Evolutionary conservation across 2,113 vertebrate genomes (phyloP).

Genomic region (Phyllostomus discolor): DNA sequence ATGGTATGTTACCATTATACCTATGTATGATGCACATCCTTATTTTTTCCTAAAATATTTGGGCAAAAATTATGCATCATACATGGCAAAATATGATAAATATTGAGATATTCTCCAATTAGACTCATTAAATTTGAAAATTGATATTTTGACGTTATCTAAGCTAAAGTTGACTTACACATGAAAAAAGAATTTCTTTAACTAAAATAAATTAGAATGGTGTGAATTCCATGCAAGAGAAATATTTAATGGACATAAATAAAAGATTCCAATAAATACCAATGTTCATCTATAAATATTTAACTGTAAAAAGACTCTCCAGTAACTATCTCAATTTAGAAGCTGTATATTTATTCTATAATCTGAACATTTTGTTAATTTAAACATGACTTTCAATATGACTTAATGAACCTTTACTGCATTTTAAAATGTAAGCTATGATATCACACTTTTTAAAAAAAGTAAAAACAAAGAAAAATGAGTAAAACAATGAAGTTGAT

Average conservation of each 20-base stretch:
- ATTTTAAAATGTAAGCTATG: background rate
- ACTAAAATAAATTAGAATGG: background rate
- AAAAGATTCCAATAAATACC: background rate
- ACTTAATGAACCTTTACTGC: background rate
- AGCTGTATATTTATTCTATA: background rate
- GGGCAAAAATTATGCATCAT: too few species aligned
- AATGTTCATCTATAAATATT: background rate
- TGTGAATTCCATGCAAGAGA: background rate
- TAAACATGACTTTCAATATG: background rate
- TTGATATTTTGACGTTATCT: background rate
- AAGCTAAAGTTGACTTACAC: background rate
- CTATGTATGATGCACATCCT: too few species aligned
- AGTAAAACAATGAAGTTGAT: background rate
- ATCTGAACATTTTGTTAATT: constrained; percentile 25
- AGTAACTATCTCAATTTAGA: background rate
- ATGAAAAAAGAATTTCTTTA: constrained; percentile 21
- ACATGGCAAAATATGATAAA: background rate
- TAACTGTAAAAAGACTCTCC: background rate
- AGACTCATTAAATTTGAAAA: background rate
- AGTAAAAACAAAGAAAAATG: background rate
- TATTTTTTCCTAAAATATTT: too few species aligned
- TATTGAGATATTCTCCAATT: background rate
- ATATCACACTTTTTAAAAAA: background rate
- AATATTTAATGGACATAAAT: background rate
- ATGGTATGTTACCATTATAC: too few species aligned